Conservation (phyloP, 2,888 invertebrate species). For the Drosophila monieri region DNA sequence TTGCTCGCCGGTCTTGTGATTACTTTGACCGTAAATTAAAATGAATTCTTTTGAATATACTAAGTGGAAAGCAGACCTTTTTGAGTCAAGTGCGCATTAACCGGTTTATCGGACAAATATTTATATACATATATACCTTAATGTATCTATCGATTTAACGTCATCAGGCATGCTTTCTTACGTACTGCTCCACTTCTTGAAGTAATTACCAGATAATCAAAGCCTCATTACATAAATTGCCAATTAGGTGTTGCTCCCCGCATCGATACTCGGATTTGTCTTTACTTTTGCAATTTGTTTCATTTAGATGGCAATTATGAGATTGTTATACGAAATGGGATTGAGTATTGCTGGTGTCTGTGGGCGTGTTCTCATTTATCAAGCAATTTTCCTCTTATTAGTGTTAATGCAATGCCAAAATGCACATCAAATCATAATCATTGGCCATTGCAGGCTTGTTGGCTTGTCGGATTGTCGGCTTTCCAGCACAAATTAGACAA, state of each 20-base stretch:
- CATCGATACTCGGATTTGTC: conserved; percentile 36
- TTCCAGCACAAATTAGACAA: conserved; percentile 55
- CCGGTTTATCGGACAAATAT: conserved; percentile 56
- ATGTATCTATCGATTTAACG: conserved; percentile 21
- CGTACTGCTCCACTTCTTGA: conserved; percentile 50
- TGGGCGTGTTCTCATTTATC: conserved; percentile 52
- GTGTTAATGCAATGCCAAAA: conserved; percentile 42
- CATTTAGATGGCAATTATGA: conserved; percentile 58
- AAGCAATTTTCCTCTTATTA: conserved; percentile 43
- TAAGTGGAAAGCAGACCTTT: conserved; percentile 38
- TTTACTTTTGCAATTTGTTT: conserved; percentile 42
- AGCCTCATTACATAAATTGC: conserved; percentile 56
- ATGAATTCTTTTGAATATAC: conserved; percentile 40
- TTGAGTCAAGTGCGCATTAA: conserved; percentile 56
- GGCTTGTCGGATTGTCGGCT: conserved; percentile 29
- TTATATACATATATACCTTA: background rate
- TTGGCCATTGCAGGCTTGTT: conserved; percentile 17
- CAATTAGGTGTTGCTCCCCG: conserved; percentile 48
- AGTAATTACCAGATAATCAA: conserved; percentile 52
- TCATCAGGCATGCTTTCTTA: conserved; percentile 30
- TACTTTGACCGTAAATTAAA: conserved; percentile 53
- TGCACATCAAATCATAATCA: conserved; percentile 43
- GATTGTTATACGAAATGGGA: conserved; percentile 30
- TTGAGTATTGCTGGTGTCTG: conserved; percentile 26
- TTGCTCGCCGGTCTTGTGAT: conserved; percentile 52